Conservation (phyloP, 53 echinoderm and acorn worm species). For the Holothuria leucospilota region DNA sequence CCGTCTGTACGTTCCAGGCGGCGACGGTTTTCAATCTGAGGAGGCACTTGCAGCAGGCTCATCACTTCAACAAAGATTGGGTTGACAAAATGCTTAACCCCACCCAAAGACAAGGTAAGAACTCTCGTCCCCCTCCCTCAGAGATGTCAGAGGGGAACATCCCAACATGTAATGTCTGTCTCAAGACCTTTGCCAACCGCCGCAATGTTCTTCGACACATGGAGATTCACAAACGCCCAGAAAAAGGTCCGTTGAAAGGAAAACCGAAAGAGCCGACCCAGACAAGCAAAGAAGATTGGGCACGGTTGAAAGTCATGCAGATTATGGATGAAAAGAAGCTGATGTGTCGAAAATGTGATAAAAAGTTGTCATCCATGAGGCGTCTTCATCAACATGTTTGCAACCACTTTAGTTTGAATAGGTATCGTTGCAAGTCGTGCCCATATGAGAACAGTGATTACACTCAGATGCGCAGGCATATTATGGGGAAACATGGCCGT, state of each 20-base stretch:
- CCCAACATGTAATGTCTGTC: constrained; percentile 85
- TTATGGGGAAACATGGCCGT: constrained; percentile 93
- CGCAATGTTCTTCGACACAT: constrained; percentile 91
- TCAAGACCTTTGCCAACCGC: constrained; percentile 87
- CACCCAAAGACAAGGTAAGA: constrained; percentile 57
- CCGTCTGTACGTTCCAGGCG: constrained; percentile 74
- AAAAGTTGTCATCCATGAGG: constrained; percentile 80
- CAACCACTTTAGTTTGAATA: constrained; percentile 92
- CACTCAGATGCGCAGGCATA: constrained; percentile 93
- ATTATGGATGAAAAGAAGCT: constrained; percentile 95
- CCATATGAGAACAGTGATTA: constrained; percentile 92
- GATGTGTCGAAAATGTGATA: constrained; percentile 84
- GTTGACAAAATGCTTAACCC: constrained; percentile 71
- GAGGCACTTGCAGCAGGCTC: constrained; percentile 80
- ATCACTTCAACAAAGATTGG: constrained; percentile 73
- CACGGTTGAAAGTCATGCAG: constrained; percentile 75
- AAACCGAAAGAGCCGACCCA: constrained; percentile 49
- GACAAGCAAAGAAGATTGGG: constrained; percentile 76
- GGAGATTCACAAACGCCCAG: constrained; percentile 74
- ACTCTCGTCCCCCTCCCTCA: constrained; percentile 46
- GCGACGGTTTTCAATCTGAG: constrained; percentile 79
- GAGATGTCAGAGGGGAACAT: constrained; percentile 61
- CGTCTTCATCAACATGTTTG: constrained; percentile 90
- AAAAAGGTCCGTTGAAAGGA: constrained; percentile 30
- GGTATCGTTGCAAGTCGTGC: constrained; percentile 88